Evolutionary conservation across 2,888 invertebrate genomes (phyloP).

Genomic region (Ophion costatus): DNA sequence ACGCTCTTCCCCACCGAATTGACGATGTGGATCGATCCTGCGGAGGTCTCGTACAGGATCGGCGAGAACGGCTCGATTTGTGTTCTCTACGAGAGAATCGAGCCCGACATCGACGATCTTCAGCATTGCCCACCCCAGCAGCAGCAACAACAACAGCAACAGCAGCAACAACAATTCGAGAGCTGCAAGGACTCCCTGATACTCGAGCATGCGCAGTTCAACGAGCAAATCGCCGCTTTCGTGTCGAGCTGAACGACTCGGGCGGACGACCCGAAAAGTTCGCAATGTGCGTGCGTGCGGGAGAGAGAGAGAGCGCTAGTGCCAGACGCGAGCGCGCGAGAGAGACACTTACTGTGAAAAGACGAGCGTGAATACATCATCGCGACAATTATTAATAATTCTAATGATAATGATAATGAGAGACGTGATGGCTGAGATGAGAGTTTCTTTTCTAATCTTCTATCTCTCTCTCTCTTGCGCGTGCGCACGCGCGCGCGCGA

Average conservation of each 20-base stretch:
- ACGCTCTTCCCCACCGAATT: conserved; percentile 88
- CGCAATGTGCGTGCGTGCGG: conserved; percentile 23
- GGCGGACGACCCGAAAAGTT: background rate
- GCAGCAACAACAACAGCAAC: conserved; percentile 50
- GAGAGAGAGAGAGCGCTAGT: conserved; percentile 15
- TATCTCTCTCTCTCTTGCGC: background rate
- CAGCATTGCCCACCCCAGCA: conserved; percentile 36
- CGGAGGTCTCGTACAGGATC: conserved; percentile 88
- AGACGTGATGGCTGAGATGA: conserved; percentile 17
- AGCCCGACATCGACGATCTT: conserved; percentile 75
- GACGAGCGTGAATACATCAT: conserved; percentile 48
- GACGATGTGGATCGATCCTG: conserved; percentile 91
- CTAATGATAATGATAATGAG: conserved; percentile 35
- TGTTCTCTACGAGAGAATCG: conserved; percentile 84
- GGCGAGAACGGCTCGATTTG: conserved; percentile 88
- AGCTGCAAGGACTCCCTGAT: conserved; percentile 82
- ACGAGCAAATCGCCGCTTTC: conserved; percentile 81
- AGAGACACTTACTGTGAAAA: conserved; percentile 33
- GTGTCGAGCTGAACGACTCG: conserved; percentile 80
- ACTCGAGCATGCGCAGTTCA: conserved; percentile 81
- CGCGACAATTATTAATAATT: conserved; percentile 44
- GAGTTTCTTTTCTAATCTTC: background rate
- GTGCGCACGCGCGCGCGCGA: background rate
- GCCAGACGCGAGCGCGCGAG: conserved; percentile 13
- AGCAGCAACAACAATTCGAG: conserved; percentile 80